Percentiles rank a stretch among this genome's conserved stretches.
Evolutionary conservation across 2,797 vertebrate species (phyloP).

Genomic region (Semotilus atromaculatus): DNA sequence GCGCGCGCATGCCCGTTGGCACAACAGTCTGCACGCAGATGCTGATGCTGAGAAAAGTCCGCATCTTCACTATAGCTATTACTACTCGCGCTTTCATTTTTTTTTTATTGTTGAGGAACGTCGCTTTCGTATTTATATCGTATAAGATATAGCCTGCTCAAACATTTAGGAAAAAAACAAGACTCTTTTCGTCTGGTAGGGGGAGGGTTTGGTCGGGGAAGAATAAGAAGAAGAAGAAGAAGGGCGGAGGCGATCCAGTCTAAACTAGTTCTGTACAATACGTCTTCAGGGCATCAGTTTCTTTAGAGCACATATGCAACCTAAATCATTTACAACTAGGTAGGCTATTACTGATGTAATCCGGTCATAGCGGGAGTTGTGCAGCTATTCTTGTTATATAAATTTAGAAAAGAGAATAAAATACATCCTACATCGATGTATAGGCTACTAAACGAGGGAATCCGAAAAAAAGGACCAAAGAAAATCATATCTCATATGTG

Average conservation of each 20-base stretch:
- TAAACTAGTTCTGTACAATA: conserved; percentile 75
- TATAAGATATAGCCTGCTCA: no score
- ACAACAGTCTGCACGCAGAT: conserved; percentile 50
- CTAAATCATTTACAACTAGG: background rate
- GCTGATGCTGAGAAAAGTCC: conserved; percentile 64
- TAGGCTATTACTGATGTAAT: background rate
- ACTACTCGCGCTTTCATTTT: background rate
- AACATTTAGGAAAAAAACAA: background rate
- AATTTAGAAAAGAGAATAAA: background rate
- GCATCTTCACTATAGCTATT: background rate
- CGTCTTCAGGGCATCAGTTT: background rate
- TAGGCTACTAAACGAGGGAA: background rate
- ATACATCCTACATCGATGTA: background rate
- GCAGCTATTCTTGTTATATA: background rate
- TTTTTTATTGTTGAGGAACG: background rate
- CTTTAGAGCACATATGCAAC: background rate
- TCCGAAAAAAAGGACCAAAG: background rate
- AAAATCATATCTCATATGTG: no score
- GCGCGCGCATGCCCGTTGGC: no score
- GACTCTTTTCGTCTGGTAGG: background rate
- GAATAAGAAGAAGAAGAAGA: background rate
- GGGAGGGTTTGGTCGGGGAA: conserved; percentile 59
- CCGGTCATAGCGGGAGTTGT: background rate
- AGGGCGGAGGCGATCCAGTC: conserved; percentile 72
- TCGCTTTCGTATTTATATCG: background rate